Base-by-base conservation (phyloP, 2,888 invertebrate species). In the Ectropis crepuscularia region DNA sequence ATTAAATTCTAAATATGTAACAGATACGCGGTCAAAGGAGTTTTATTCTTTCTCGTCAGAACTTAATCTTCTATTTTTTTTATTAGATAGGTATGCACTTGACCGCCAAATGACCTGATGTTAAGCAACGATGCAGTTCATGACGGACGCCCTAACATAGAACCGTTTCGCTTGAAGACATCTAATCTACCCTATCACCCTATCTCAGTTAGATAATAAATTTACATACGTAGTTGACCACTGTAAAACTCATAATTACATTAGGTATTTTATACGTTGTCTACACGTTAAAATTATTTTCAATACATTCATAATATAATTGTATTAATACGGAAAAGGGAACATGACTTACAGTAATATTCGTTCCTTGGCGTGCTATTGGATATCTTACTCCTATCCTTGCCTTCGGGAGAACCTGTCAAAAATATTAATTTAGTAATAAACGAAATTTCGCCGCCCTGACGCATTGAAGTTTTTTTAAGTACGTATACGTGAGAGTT, bases 261-360 rank as follows among this genome's bases (percentile, higher is more conserved):
- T 47, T 47, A n/a, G 1, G 9, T 28, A 36, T 48, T 28, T 28
- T 28, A 28, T 28, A 4, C 16, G 16, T 28, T 28, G 2, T 28
- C 16, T 28, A 28, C 4, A 28, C 16, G 16, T 28, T 28, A 28
- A 28, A 28, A 28, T 28, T 28, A 28, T 28, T 2, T 1, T 28
- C 16, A 36, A 0, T 41, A 46, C 5, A 37, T 50, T 10, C 37
- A 51, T n/a, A 51, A 51, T 16, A 16, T 45, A 12, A 0, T 2
- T 45, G 45, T 28, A 48, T 8, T 7, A 9, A 55, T 7, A 43
- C 7, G 10, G 4, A 12, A 12, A 6, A 42, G 41, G 41, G 12
- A 41, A 41, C 6, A 49, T 67, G 78, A 93, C 94, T 93, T 81
- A 94, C 94, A 94, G 79, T 94, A 92, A 73, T 92, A 92, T 73